Percentiles rank a stretch among this genome's conserved stretches.
These are phyloP conservation scores for Oscheius sp. DNA, from an alignment of 2,888 invertebrate genomes.

Conservation along the genomic window DNA sequence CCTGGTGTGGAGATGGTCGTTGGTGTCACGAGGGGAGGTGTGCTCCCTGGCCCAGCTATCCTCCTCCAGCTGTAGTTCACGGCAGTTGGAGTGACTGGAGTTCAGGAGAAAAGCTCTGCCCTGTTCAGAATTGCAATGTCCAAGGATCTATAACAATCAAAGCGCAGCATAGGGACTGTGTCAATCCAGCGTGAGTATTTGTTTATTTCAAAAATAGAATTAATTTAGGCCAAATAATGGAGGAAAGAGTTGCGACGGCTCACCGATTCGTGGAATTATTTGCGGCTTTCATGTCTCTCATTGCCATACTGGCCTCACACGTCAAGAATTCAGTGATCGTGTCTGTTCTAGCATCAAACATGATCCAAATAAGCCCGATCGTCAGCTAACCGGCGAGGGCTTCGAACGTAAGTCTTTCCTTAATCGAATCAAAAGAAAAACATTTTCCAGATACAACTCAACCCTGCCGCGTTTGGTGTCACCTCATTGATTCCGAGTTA, in stretches of 20 bases:
- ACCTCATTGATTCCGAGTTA: conserved; percentile 65
- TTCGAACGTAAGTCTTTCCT: conserved; percentile 62
- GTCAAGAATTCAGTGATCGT: conserved; percentile 66
- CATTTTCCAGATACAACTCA: conserved; percentile 66
- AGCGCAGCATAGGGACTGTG: conserved; percentile 65
- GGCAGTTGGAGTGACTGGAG: conserved; percentile 69
- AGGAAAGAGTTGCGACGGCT: conserved; percentile 62
- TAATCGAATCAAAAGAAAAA: neutral
- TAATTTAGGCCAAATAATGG: conserved; percentile 69
- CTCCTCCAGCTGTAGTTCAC: conserved; percentile 51
- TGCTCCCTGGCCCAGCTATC: conserved; percentile 52
- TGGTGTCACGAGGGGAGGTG: conserved; percentile 69
- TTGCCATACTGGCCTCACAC: conserved; percentile 44
- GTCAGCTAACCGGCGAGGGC: conserved; percentile 67
- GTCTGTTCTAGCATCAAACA: conserved; percentile 51
- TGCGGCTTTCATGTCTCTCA: conserved; percentile 58
- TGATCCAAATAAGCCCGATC: conserved; percentile 65
- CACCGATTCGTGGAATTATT: conserved; percentile 64
- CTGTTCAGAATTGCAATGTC: conserved; percentile 67
- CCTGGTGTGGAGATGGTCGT: conserved; percentile 67
- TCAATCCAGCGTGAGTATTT: conserved; percentile 65
- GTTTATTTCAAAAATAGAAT: neutral
- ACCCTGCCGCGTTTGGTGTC: conserved; percentile 70
- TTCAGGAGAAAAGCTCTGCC: conserved; percentile 57
- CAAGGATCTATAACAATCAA: conserved; percentile 62